Conservation (phyloP, 1,140 invertebrate species). For the Semibalanus balanoides region DNA sequence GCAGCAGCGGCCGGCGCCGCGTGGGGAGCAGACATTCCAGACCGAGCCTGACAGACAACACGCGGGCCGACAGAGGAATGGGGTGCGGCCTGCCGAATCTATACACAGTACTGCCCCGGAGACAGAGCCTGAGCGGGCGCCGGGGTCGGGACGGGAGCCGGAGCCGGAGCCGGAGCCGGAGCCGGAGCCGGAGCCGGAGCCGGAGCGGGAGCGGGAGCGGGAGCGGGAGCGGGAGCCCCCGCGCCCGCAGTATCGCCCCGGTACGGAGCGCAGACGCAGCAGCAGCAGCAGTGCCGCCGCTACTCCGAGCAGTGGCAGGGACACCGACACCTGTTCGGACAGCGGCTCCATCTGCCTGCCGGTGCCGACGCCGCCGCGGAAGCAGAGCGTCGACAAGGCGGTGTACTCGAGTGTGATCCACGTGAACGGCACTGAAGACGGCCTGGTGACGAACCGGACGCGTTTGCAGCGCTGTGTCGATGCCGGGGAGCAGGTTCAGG, state of each 20-base stretch:
- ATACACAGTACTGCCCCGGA: too few relatives aligned
- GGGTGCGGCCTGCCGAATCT: too few relatives aligned
- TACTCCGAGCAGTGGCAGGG: too few relatives aligned
- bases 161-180: background rate
- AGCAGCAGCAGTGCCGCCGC: background rate
- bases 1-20: too few relatives aligned
- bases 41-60: too few relatives aligned
- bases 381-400: background rate
- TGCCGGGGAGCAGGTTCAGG: background rate
- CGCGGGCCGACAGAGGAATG: too few relatives aligned
- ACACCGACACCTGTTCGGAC: background rate
- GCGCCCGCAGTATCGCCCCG: too few relatives aligned
- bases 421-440: background rate
- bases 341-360: background rate
- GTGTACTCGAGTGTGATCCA: background rate
- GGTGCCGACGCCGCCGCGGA: background rate
- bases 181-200: too few relatives aligned
- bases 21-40: background rate
- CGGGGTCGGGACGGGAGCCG: background rate
- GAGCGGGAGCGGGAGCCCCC: background rate
- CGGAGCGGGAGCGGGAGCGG: too few relatives aligned
- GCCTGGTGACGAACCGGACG: background rate
- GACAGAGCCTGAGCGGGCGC: too few relatives aligned
- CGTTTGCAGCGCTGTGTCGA: background rate
- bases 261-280: background rate